Conservation (phyloP, 1,140 invertebrate species). For the Neotoxoptera formosana region DNA sequence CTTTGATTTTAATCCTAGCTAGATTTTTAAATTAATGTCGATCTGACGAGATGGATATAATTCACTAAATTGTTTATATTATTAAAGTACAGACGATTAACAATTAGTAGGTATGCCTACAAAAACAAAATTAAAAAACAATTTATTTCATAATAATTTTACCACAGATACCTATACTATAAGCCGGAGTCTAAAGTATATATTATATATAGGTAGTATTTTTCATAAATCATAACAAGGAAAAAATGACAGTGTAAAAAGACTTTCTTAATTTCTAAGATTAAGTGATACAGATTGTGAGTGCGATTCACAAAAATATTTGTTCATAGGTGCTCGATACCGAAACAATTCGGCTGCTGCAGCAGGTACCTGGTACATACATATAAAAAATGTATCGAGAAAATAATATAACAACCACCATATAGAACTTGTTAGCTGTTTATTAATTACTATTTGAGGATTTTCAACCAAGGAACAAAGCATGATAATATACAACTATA, state of each 20-base stretch:
- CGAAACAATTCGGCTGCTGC: background rate
- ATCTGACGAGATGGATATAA: background rate
- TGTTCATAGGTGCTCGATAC: background rate
- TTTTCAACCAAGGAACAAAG: background rate
- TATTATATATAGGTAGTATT: too few species aligned
- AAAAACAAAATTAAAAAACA: background rate
- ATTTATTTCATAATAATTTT: background rate
- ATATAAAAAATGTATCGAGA: too few species aligned
- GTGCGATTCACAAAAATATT: background rate
- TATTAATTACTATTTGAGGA: background rate
- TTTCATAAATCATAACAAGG: too few species aligned
- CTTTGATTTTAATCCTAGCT: background rate
- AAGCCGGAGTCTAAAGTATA: too few species aligned
- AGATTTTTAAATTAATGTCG: background rate
- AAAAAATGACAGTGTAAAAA: background rate
- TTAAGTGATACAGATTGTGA: background rate
- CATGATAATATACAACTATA: background rate
- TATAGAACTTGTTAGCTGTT: too few species aligned
- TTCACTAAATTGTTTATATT: background rate
- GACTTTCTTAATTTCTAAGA: background rate
- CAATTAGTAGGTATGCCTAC: background rate
- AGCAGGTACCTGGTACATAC: too few species aligned
- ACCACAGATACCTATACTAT: too few species aligned
- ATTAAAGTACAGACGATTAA: background rate
- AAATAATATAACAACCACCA: too few species aligned